Base-by-base conservation (phyloP, 23 tunicate genomes). In the Ascidia mentula region DNA sequence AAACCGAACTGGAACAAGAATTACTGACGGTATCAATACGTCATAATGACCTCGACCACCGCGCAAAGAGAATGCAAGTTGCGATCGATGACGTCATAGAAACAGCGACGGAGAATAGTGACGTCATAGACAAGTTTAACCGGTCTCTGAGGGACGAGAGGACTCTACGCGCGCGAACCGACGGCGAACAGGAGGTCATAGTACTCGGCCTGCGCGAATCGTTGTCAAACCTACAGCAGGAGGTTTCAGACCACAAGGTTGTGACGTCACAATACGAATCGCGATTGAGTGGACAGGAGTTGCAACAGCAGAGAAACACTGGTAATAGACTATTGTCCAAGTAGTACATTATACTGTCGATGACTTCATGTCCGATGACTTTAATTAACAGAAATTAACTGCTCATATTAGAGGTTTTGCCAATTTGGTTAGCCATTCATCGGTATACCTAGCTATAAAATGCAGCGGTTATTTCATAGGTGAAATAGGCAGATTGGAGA, bases 1-100 rank as follows among this genome's bases (percentile, higher is more conserved):
- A 85, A 45, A 40, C 42, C 7, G 76, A 77, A 26, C 18, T 85
- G 37, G 77, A 72, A 34, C 81, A 77, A 45, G 82, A 85, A 69
- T 78, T 28, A 20, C 69, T 81, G 33, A 38, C 69, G 5, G 69
- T 61, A 0, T 69, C 61, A 60, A 2, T 60, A 32, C 81, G 81
- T 71, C 89, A 85, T 36, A 77, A 77, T 31, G 78, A 70, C 61
- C 6, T 85, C 0, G 72, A 85, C 31, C 32, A 74, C 17, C 71
- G 82, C 32, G 38, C 45, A 3, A 0, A 24, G n/a, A 77, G 82
- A 18, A 79, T 46, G 69, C 71, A 77, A 45, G 77, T 61, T 22
- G 38, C 69, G 6, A 32, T 85, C n/a, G 72, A 85, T 60, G 37
- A 18, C 34, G 40, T 78, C 38, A 72, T 38, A 12, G 40, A 45